Evolutionary conservation across 2,797 vertebrate genomes (phyloP).

Genomic region (Spondyliosoma cantharus): DNA sequence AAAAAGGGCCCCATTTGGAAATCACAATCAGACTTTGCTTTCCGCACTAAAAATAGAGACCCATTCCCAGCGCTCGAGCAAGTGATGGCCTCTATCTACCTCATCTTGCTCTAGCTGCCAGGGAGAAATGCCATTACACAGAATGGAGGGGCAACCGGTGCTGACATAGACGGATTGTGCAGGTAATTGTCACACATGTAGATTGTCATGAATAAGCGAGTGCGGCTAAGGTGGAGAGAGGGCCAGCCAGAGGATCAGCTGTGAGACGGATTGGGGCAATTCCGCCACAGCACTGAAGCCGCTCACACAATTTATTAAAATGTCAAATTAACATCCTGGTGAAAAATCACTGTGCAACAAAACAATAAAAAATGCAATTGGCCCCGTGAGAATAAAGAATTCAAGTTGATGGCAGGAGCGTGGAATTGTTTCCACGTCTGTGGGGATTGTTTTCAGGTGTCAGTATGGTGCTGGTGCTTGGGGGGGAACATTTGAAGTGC

Average conservation of each 20-base stretch:
- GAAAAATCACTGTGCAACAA: slow-evolving; percentile 83
- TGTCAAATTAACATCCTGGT: slow-evolving; percentile 86
- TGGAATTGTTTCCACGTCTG: slow-evolving; percentile 59
- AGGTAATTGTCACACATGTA: slow-evolving; percentile 86
- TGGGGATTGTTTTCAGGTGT: slow-evolving; percentile 61
- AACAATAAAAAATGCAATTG: slow-evolving; percentile 83
- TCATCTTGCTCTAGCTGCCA: slow-evolving; percentile 71
- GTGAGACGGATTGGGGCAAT: slow-evolving; percentile 87
- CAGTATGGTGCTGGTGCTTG: background rate
- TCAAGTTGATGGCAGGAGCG: slow-evolving; percentile 64
- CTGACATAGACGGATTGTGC: slow-evolving; percentile 80
- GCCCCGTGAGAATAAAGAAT: slow-evolving; percentile 76
- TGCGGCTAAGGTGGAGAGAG: slow-evolving; percentile 68
- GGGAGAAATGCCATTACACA: slow-evolving; percentile 74
- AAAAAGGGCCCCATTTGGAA: slow-evolving; percentile 63
- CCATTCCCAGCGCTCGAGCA: slow-evolving; percentile 57
- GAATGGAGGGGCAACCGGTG: slow-evolving; percentile 64
- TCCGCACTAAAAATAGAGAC: slow-evolving; percentile 76
- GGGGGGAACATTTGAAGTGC: slow-evolving; percentile 55
- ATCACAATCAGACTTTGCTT: slow-evolving; percentile 59
- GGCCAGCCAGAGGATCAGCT: slow-evolving; percentile 81
- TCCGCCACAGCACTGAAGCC: slow-evolving; percentile 74
- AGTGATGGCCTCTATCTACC: slow-evolving; percentile 73
- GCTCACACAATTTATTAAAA: slow-evolving; percentile 86
- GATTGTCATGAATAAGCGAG: slow-evolving; percentile 85